These are phyloP conservation scores for Anoplophora glabripennis DNA, from an alignment of 1,140 invertebrate species.

Conservation along the genomic window DNA sequence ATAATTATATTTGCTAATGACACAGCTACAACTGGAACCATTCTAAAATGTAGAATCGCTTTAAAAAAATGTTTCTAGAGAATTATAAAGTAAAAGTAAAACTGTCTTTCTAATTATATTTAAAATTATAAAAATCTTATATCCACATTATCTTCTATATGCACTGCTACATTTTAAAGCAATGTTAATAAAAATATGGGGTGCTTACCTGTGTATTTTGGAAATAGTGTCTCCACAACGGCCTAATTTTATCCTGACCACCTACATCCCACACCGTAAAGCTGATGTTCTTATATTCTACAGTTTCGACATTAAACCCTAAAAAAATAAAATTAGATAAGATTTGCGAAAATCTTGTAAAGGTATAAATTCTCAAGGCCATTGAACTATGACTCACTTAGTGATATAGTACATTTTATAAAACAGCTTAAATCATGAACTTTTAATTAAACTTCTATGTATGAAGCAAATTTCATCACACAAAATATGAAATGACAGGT, in stretches of 20 bases:
- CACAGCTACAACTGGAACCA: no score
- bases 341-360: conserved; percentile 10
- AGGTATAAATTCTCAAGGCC: conserved; percentile 3
- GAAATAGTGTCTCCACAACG: conserved; percentile 85
- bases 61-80: no score
- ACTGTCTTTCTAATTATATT: no score
- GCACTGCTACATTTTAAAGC: neutral
- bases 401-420: neutral
- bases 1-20: no score
- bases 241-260: conserved; percentile 89
- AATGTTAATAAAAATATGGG: neutral
- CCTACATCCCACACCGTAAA: conserved; percentile 93
- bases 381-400: conserved; percentile 10
- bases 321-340: conserved; percentile 41
- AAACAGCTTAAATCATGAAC: neutral
- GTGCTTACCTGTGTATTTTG: conserved; percentile 67
- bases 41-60: no score
- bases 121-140: no score
- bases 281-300: conserved; percentile 94
- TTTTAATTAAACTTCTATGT: neutral
- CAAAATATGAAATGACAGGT: neutral
- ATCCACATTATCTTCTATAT: neutral
- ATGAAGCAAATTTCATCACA: neutral
- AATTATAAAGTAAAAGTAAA: no score
- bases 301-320: conserved; percentile 94